Conservation (phyloP, 2,888 invertebrate genomes). For the Masnerella sp. region DNA sequence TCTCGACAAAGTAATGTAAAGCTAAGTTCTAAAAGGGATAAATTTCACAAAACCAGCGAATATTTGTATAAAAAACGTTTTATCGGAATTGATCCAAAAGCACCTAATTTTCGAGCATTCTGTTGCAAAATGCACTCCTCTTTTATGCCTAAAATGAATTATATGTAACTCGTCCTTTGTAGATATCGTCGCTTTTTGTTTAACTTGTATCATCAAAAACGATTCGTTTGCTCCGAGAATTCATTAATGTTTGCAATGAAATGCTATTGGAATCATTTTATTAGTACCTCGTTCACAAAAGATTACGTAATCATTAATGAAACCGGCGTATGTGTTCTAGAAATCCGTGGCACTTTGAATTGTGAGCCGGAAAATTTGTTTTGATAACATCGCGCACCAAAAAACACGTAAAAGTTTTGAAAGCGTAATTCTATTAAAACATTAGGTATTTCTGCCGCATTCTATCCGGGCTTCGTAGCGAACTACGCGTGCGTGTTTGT, state of each 20-base stretch:
- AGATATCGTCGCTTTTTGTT: background rate
- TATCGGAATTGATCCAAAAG: no score
- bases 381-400: constrained; percentile 18
- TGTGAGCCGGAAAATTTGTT: constrained; percentile 21
- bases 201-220: background rate
- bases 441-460: constrained; percentile 14
- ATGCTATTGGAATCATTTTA: constrained; percentile 17
- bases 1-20: no score
- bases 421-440: constrained; percentile 21
- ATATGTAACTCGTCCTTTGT: no score
- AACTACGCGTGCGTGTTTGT: constrained; percentile 16
- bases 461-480: constrained; percentile 7
- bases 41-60: no score
- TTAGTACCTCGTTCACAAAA: constrained; percentile 15
- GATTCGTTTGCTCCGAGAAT: background rate
- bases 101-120: no score
- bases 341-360: constrained; percentile 12
- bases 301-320: constrained; percentile 12
- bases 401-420: constrained; percentile 10
- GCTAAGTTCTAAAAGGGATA: no score
- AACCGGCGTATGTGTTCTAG: background rate
- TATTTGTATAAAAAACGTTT: no score
- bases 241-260: constrained; percentile 3
- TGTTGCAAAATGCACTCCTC: no score
- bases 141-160: no score